These are phyloP conservation scores for Stegophylla sp. DNA, from an alignment of 2,888 invertebrate genomes.

Conservation along the genomic window DNA sequence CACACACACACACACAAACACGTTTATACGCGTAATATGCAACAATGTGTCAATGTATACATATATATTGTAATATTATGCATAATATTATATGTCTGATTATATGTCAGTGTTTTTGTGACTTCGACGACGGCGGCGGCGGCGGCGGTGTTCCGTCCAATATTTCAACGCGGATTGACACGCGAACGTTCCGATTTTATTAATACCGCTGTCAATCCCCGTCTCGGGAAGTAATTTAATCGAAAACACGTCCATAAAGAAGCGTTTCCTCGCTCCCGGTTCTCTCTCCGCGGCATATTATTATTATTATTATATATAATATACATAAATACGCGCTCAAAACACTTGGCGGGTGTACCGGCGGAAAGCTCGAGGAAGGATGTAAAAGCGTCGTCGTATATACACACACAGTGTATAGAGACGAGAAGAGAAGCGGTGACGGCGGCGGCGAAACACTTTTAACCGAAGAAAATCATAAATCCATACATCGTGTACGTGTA, in stretches of 20 bases:
- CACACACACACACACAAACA: neutral
- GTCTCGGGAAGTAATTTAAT: conserved; percentile 51
- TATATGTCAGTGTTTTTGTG: conserved; percentile 17
- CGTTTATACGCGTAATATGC: too few relatives aligned
- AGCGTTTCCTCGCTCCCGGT: neutral
- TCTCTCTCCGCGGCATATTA: too few relatives aligned
- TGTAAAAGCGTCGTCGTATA: too few relatives aligned
- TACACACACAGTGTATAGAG: too few relatives aligned
- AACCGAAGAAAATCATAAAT: conserved; percentile 29
- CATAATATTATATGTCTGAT: neutral
- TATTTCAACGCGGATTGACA: conserved; percentile 48
- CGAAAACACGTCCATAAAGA: conserved; percentile 42
- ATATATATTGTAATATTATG: too few relatives aligned
- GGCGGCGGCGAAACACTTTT: neutral
- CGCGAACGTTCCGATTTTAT: conserved; percentile 41
- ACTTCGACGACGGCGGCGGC: neutral
- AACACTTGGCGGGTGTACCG: neutral
- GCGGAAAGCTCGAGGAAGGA: neutral
- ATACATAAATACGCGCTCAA: neutral
- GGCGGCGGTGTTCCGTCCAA: conserved; percentile 1
- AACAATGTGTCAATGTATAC: too few relatives aligned
- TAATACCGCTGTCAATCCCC: conserved; percentile 51
- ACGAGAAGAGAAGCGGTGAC: neutral
- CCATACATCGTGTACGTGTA: neutral
- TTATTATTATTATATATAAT: too few relatives aligned